Evolutionary conservation across 2,888 invertebrate genomes (phyloP), one percentile per base, ranked within the genome.

Genomic region (Amblyjoppa fuscipennis): DNA sequence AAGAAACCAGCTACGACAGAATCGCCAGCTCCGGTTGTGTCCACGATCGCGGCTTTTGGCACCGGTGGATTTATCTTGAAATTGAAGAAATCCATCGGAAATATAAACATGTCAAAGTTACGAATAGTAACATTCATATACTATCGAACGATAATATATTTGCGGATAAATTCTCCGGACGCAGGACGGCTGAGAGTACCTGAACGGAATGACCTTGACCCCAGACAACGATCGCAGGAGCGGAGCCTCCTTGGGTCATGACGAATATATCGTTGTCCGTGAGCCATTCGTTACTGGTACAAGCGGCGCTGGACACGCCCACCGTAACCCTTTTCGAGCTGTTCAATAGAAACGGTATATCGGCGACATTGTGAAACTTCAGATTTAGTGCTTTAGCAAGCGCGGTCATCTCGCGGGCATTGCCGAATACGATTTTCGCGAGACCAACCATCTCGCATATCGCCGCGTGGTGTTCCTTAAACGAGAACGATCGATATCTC

Each of bases 21-120:
- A 89, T 94, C 94, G 13, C 94, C 94, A 53, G 94, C 94, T 56
- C 94, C 94, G 13, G 94, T 94, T 16, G 94, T 94, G 86, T 94
- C 94, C 45, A 90, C 59, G 41, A 93, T 85, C 64, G 91, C 90
- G 56, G 77, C 83, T 49, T 85, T 90, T 41, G 92, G 92, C 81
- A 87, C 82, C 51, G 89, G 87, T 3, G 93, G 93, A 41, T 89
- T 84, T 53, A 93, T 90, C 92, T 92, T 45, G 51, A 80, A 69
- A 82, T 66, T 49, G 68, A 56, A 69, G 45, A 28, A 83, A 75
- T 69, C 38, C 34, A 25, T 7, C 34, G 31, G 64, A 11, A 66
- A 16, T n/a, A 56, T 38, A 66, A n/a, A 53, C 68, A 56, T 61
- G 9, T 45, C 11, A 56, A 28, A 34, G 31, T 45, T 34, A 74